phyloP scores from a whole-genome alignment of 2,113 vertebrate genomes.

The Aplodontia rufa region DNA sequence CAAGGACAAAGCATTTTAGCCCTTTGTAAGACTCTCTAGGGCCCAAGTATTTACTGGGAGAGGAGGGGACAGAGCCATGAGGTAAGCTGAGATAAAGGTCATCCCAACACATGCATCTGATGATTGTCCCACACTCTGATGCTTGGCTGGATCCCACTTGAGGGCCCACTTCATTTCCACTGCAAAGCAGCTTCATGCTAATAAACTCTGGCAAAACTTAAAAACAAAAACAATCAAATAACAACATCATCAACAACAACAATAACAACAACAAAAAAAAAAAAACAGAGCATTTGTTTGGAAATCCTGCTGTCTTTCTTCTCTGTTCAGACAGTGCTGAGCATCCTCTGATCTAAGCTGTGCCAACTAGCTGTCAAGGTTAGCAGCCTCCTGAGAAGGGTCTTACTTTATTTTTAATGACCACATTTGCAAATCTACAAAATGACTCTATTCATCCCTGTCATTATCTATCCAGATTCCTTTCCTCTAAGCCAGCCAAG shows the following conservation, averaged over 20 bases:
- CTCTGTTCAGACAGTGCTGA: conserved; percentile 29
- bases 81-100: not conserved
- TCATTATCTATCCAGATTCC: conserved; percentile 56
- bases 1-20: conserved; percentile 69
- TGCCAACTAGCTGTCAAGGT: conserved; percentile 56
- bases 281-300: not conserved
- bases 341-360: conserved; percentile 47
- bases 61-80: not conserved
- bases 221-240: not conserved
- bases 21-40: not conserved
- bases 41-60: conserved; percentile 38
- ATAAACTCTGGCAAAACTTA: conserved; percentile 51
- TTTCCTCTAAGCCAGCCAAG: conserved; percentile 37
- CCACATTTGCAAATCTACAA: conserved; percentile 43
- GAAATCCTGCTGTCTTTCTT: conserved; percentile 54
- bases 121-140: not conserved
- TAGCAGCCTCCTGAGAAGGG: conserved; percentile 5
- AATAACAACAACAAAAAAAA: not conserved
- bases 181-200: conserved; percentile 48
- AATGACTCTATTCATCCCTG: conserved; percentile 54
- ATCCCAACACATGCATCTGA: not conserved
- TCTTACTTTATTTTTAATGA: conserved; percentile 59
- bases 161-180: conserved; percentile 2
- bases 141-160: not conserved
- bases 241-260: not conserved